These are phyloP conservation scores for Thamnaconus septentrionalis DNA, from an alignment of 2,113 vertebrate genomes.

Conservation along the genomic window DNA sequence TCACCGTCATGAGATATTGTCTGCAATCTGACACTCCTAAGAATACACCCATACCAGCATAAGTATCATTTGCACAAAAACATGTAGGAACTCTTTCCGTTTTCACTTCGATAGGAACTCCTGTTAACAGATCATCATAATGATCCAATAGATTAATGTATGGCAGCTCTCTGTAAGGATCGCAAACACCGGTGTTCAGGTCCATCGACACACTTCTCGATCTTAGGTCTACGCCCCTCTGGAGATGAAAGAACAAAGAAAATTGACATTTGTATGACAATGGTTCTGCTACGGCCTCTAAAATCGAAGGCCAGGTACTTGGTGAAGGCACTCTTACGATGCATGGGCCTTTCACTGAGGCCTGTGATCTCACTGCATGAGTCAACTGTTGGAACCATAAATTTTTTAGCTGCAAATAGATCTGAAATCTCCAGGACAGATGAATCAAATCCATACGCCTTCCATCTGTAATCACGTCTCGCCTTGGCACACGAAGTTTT, in stretches of 20 bases:
- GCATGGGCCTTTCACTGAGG: background rate
- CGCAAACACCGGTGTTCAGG: too few species aligned
- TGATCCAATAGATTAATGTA: too few species aligned
- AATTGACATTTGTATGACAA: background rate
- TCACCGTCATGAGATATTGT: too few species aligned
- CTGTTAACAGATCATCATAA: too few species aligned
- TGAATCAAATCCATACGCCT: background rate
- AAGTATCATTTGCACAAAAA: too few species aligned
- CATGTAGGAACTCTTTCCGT: too few species aligned
- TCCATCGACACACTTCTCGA: background rate
- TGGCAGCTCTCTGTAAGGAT: too few species aligned
- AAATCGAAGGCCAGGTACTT: background rate
- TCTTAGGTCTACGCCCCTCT: background rate
- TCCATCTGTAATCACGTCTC: background rate
- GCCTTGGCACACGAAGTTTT: too few species aligned
- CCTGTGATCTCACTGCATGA: too few species aligned
- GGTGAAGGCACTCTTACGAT: background rate
- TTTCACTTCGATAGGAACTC: too few species aligned
- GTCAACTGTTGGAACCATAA: background rate
- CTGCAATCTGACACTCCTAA: too few species aligned
- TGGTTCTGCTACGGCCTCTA: background rate
- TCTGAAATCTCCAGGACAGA: background rate
- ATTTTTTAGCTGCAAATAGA: background rate
- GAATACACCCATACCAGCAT: too few species aligned
- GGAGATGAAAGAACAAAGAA: background rate